A percentile compares a stretch with the other conserved stretches of the same genome.
Evolutionary conservation across 2,888 invertebrate genomes (phyloP).

Genomic region (Tillus elongatus): DNA sequence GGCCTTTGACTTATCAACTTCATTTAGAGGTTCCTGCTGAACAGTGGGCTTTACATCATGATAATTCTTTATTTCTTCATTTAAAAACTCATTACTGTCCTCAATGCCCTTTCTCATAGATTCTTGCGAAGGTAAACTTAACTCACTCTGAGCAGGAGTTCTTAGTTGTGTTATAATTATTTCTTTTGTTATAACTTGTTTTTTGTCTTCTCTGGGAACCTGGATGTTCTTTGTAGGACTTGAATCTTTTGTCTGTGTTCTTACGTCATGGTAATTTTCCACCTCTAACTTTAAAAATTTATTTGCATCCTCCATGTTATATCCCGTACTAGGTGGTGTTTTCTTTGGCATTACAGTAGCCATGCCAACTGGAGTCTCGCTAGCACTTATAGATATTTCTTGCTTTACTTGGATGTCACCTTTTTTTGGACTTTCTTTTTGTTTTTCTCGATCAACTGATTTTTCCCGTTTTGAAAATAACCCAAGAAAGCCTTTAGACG

Average conservation of each 20-base stretch:
- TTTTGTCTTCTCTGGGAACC: too few species aligned
- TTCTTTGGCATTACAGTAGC: not conserved
- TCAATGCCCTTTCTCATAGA: constrained; percentile 8
- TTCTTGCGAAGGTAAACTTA: too few species aligned
- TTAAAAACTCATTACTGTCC: constrained; percentile 12
- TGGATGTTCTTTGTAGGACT: too few species aligned
- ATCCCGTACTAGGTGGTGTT: not conserved
- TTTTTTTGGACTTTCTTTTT: constrained; percentile 2
- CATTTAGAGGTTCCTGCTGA: too few species aligned
- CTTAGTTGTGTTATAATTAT: too few species aligned
- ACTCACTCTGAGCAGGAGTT: too few species aligned
- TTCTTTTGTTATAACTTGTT: too few species aligned
- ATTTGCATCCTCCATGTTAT: constrained; percentile 1
- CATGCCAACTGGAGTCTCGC: too few species aligned
- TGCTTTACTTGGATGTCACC: constrained; percentile 9
- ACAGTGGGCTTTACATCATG: not conserved
- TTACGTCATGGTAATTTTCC: constrained; percentile 20
- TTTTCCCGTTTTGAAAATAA: not conserved
- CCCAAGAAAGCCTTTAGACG: constrained; percentile 1
- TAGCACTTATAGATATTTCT: too few species aligned
- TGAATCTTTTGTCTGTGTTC: too few species aligned
- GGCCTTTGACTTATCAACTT: constrained; percentile 21
- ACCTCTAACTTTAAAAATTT: constrained; percentile 28
- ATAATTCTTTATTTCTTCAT: constrained; percentile 3
- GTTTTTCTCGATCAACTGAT: not conserved